phyloP scores from a whole-genome alignment of 2,797 vertebrate genomes.

The Mus minutoides region DNA sequence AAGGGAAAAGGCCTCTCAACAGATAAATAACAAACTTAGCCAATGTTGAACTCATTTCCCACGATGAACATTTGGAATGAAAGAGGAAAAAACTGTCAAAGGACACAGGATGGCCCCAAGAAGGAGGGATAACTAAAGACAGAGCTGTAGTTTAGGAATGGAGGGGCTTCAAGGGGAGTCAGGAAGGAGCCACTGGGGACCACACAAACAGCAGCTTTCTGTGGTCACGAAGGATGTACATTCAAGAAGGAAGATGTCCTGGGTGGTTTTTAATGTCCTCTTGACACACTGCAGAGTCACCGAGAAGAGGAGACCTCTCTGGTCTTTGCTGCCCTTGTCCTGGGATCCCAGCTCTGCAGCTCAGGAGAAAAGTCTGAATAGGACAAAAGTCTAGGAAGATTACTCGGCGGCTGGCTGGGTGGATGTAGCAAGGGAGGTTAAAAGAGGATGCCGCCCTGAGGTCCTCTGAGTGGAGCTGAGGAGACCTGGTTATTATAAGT shows the following conservation, averaged over 20 bases:
- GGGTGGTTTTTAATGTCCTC: neutral
- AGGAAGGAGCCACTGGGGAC: neutral
- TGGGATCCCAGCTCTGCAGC: neutral
- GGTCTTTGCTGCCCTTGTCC: neutral
- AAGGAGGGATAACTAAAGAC: neutral
- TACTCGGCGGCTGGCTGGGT: neutral
- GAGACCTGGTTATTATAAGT: neutral
- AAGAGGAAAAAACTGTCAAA: neutral
- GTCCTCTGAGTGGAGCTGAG: too few relatives aligned
- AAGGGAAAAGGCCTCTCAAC: neutral
- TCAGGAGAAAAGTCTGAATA: neutral
- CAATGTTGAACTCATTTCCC: neutral
- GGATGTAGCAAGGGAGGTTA: neutral
- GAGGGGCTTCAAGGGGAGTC: neutral
- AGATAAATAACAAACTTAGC: neutral
- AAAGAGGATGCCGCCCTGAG: neutral
- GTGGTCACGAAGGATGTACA: neutral
- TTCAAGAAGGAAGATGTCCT: neutral
- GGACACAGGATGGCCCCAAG: neutral
- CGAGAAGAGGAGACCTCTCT: neutral
- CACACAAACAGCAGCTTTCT: neutral
- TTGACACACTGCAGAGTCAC: neutral
- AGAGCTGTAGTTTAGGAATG: neutral
- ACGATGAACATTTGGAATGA: too few relatives aligned
- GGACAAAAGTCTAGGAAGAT: neutral